phyloP scores from a whole-genome alignment of 2,888 invertebrate species.

The Cepaea hortensis region DNA sequence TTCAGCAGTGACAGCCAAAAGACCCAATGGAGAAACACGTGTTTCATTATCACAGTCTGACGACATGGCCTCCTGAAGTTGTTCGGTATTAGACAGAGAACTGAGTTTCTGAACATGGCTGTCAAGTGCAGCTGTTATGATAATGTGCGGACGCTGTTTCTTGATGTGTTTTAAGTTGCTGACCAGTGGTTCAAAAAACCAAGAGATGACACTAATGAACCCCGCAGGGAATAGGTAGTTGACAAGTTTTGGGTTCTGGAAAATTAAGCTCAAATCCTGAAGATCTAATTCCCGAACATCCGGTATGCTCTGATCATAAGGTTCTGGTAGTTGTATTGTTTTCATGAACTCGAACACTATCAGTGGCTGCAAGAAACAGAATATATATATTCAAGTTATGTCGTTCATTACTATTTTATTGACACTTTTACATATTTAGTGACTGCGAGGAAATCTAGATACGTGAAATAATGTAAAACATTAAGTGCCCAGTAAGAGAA shows the following conservation, averaged over 20 bases:
- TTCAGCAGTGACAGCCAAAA: neutral
- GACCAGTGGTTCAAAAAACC: constrained; percentile 20
- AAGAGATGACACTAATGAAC: neutral
- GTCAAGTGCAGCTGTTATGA: neutral
- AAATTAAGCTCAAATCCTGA: neutral
- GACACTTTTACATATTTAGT: neutral
- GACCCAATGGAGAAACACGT: neutral
- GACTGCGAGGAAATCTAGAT: too few relatives aligned
- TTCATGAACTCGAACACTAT: neutral
- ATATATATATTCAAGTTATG: neutral
- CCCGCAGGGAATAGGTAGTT: constrained; percentile 22
- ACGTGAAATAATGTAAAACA: too few relatives aligned
- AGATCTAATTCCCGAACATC: neutral
- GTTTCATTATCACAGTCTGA: neutral
- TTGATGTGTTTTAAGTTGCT: constrained; percentile 26
- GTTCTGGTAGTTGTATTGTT: neutral
- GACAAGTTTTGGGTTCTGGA: neutral
- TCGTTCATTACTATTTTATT: neutral
- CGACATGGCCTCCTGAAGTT: too few relatives aligned
- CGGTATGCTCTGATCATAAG: neutral
- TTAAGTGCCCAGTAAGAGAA: too few relatives aligned
- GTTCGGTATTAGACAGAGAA: neutral
- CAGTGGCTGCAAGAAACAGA: neutral
- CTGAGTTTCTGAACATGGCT: neutral
- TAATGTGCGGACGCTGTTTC: constrained; percentile 1